phyloP scores from a whole-genome alignment of 2,888 invertebrate genomes.

The Lasioglossum marginatum region DNA sequence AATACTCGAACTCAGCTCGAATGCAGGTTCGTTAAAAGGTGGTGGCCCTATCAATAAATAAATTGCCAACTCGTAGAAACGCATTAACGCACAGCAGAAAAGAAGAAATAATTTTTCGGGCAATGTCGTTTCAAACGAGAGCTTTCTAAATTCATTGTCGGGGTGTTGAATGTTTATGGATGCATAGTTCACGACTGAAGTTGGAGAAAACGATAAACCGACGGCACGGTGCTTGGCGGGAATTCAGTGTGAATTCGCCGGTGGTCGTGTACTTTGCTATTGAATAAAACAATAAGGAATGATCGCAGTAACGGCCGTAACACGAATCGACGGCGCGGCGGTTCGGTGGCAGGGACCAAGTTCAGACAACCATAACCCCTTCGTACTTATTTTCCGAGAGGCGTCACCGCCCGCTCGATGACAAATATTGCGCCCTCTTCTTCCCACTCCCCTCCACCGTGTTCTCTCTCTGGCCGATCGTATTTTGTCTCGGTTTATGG shows the following conservation, averaged over 20 bases:
- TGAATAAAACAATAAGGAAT: constrained; percentile 2
- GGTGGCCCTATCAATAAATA: background rate
- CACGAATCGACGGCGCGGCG: background rate
- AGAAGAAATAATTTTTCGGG: background rate
- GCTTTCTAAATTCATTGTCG: background rate
- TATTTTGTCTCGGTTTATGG: constrained; percentile 32
- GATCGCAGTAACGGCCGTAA: background rate
- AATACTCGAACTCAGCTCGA: too few relatives aligned
- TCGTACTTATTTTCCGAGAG: background rate
- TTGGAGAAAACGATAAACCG: background rate
- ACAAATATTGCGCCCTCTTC: constrained; percentile 11
- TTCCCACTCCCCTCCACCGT: background rate
- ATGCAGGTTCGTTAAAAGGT: background rate
- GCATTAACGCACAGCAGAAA: background rate
- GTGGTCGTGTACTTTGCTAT: background rate
- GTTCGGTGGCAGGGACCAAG: too few relatives aligned
- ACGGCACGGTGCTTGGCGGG: background rate
- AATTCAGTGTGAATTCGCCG: background rate
- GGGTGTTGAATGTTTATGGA: background rate
- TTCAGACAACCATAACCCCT: background rate
- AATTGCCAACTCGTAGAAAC: too few relatives aligned
- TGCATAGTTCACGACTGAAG: background rate
- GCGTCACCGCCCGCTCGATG: background rate
- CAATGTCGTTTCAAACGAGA: background rate
- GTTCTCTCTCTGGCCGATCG: background rate